Percentiles rank a stretch among this genome's conserved stretches.
phyloP scores from a whole-genome alignment of 2,113 vertebrate species.

The Odocoileus hemionus region DNA sequence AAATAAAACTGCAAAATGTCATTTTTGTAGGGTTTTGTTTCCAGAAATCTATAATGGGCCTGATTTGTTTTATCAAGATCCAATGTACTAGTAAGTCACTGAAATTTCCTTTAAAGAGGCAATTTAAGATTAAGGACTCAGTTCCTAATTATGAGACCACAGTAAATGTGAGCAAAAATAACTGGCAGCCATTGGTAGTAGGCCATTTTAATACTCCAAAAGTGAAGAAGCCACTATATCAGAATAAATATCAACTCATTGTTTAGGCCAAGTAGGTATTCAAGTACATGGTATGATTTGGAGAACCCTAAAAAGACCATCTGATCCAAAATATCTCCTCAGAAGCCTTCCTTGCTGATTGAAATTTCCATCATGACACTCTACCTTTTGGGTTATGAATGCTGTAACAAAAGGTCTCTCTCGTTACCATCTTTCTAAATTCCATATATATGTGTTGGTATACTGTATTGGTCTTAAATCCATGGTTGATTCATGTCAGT shows the following conservation, averaged over 20 bases:
- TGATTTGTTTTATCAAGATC: slow-evolving; percentile 50
- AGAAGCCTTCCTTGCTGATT: not conserved
- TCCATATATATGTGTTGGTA: no score
- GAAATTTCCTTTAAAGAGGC: slow-evolving; percentile 51
- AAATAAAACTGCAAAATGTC: slow-evolving; percentile 41
- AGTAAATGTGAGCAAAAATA: slow-evolving; percentile 37
- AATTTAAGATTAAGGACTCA: slow-evolving; percentile 34
- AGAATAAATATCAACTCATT: not conserved
- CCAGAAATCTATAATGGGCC: slow-evolving; percentile 34
- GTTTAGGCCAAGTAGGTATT: not conserved
- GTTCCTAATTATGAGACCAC: not conserved
- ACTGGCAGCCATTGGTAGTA: not conserved
- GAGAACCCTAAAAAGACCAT: not conserved
- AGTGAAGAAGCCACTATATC: not conserved
- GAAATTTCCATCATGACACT: not conserved
- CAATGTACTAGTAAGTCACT: slow-evolving; percentile 33
- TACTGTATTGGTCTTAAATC: no score
- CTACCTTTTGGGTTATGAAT: not conserved
- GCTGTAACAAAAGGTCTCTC: not conserved
- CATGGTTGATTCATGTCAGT: no score
- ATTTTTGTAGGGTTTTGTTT: slow-evolving; percentile 40
- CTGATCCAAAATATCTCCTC: not conserved
- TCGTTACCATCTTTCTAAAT: not conserved
- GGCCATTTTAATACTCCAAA: not conserved
- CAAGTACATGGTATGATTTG: not conserved